Conservation (phyloP, 2,113 vertebrate species). For the Megaceryle maxima region DNA sequence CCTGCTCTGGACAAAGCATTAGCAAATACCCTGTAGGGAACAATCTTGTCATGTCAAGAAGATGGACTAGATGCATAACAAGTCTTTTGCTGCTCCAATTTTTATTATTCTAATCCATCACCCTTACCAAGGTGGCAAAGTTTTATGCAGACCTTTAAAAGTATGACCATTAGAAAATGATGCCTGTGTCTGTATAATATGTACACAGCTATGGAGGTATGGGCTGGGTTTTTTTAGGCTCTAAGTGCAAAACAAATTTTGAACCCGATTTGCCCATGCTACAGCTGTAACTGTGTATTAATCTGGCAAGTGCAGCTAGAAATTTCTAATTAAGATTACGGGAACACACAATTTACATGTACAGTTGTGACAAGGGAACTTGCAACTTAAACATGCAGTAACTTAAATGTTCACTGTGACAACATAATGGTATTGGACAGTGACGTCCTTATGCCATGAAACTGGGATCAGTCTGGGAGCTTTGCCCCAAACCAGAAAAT, state of each 20-base stretch:
- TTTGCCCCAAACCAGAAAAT: not conserved
- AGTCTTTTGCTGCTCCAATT: slow-evolving; percentile 26
- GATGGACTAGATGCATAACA: slow-evolving; percentile 28
- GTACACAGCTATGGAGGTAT: not conserved
- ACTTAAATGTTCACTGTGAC: not conserved
- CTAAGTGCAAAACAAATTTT: not conserved
- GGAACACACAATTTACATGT: not conserved
- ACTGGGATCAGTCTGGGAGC: not conserved
- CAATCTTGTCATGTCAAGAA: not conserved
- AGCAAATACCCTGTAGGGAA: slow-evolving; percentile 13
- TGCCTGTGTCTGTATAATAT: not conserved
- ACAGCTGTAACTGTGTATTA: not conserved
- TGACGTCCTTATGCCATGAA: not conserved
- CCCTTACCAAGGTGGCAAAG: not conserved
- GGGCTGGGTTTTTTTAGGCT: not conserved
- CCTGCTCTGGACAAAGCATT: not conserved
- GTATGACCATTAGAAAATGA: slow-evolving; percentile 41
- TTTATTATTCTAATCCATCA: slow-evolving; percentile 56
- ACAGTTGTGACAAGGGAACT: not conserved
- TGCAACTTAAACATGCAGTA: not conserved
- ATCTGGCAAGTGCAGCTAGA: not conserved
- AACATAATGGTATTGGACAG: not conserved
- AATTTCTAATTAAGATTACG: not conserved
- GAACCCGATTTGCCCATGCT: not conserved
- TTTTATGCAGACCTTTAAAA: slow-evolving; percentile 43